A percentile compares a stretch with the other conserved stretches of the same genome.
These are phyloP conservation scores for Corydoras sp. DNA, from an alignment of 2,113 vertebrate species.

Conservation along the genomic window DNA sequence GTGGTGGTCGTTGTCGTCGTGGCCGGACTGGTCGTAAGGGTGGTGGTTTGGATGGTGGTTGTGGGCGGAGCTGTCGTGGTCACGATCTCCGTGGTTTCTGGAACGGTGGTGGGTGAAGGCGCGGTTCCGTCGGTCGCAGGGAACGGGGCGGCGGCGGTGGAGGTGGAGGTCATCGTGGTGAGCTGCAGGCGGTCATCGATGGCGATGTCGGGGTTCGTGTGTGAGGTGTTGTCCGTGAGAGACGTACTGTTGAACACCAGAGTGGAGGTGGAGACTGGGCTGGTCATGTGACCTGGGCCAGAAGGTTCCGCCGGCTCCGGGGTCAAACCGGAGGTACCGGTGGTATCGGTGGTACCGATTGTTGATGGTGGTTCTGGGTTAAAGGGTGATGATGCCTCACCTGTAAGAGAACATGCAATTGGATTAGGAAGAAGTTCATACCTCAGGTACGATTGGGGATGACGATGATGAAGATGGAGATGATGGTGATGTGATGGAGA, in stretches of 20 bases:
- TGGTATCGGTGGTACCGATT: constrained; percentile 52
- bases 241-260: constrained; percentile 57
- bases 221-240: constrained; percentile 41
- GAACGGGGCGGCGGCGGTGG: constrained; percentile 45
- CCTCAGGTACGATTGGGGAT: no score
- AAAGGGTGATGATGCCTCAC: constrained; percentile 51
- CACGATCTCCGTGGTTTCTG: constrained; percentile 24
- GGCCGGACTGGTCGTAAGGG: constrained; percentile 14
- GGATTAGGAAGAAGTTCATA: neutral
- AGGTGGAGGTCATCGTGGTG: constrained; percentile 48
- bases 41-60: constrained; percentile 18
- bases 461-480: no score
- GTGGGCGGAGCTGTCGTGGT: constrained; percentile 24
- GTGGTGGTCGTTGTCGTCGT: constrained; percentile 33
- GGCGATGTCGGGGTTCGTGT: constrained; percentile 47
- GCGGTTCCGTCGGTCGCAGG: constrained; percentile 51
- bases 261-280: constrained; percentile 57
- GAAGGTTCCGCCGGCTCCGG: constrained; percentile 59
- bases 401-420: constrained; percentile 40
- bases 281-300: constrained; percentile 56
- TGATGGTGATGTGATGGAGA: no score
- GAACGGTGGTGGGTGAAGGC: constrained; percentile 16
- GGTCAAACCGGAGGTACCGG: constrained; percentile 52
- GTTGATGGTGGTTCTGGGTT: constrained; percentile 64
- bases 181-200: constrained; percentile 50